Base-by-base conservation (phyloP, 2,797 vertebrate genomes). In the Petrocephalus schoutedeni region DNA sequence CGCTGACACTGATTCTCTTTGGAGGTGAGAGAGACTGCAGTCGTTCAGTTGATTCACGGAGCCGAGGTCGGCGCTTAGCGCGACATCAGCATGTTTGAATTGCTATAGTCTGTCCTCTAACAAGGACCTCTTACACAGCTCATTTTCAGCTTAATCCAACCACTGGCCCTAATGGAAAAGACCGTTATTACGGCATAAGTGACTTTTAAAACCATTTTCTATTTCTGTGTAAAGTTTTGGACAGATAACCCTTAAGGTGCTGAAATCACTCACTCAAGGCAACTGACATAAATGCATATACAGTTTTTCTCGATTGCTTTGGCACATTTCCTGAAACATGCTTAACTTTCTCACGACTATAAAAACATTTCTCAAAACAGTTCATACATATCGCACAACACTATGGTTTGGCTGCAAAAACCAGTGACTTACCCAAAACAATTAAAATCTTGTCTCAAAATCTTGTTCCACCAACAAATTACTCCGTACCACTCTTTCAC, bases 1-100 rank as follows among this genome's bases (percentile, higher is more conserved):
- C 92, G 94, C 93, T 95, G 93, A 93, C 94, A 95, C 95, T 96
- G 96, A 97, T 96, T 97, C 95, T 96, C 87, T 56, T 92, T 92
- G 91, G 95, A 94, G 94, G 71, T 36, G 91, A 93, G 91, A 93
- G 88, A 19, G 51, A 87, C 61, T 4, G 21, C 12, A 28, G 61
- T 87, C 90, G 89, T 92, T 53, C 61, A 32, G 87, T 92, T 89
- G 87, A 89, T 89, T 88, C 87, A 89, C 56, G 85, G 80, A 89
- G 51, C 28, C 49, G 36, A 85, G 85, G 80, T 92, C 91, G 90
- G 92, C 51, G 88, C 89, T 91, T 88, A 94, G 95, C 92, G 87
- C 89, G 88, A 91, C 89, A 82, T 41, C 57, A 77, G 88, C 90
- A 93, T 90, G 95, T 95, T 94, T 94, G 94, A 90, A 91, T 93